Conservation (phyloP, 2,888 invertebrate species). For the Hirtodrosophila trivittata region DNA sequence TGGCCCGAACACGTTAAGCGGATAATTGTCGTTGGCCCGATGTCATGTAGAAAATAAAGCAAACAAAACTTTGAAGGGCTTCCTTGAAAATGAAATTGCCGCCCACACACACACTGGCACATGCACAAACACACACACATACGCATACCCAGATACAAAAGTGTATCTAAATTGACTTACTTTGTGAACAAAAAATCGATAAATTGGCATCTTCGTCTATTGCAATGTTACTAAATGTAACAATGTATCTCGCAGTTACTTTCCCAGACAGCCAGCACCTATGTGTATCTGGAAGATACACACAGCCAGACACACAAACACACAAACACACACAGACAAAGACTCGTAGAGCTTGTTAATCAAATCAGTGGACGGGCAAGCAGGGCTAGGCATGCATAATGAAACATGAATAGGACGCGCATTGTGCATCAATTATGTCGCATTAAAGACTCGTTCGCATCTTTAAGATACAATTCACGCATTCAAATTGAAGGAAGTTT, state of each 20-base stretch:
- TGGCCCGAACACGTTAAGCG: slow-evolving; percentile 72
- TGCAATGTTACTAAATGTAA: slow-evolving; percentile 33
- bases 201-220: slow-evolving; percentile 42
- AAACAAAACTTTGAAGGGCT: slow-evolving; percentile 80
- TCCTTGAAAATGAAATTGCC: slow-evolving; percentile 65
- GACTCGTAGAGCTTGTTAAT: slow-evolving; percentile 48
- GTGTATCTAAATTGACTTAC: slow-evolving; percentile 38
- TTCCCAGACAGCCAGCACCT: slow-evolving; percentile 24
- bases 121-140: slow-evolving; percentile 4
- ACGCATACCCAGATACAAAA: slow-evolving; percentile 33
- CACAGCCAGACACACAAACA: slow-evolving; percentile 9
- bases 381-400: slow-evolving; percentile 37
- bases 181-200: slow-evolving; percentile 56
- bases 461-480: slow-evolving; percentile 66
- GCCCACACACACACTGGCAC: slow-evolving; percentile 25
- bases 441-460: slow-evolving; percentile 60
- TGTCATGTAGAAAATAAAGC: slow-evolving; percentile 64
- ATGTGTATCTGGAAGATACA: slow-evolving; percentile 26
- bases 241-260: not conserved
- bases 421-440: slow-evolving; percentile 74
- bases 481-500: slow-evolving; percentile 71
- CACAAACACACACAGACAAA: slow-evolving; percentile 20
- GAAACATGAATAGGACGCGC: slow-evolving; percentile 56
- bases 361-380: slow-evolving; percentile 54
- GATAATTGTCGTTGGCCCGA: slow-evolving; percentile 65